Base-by-base conservation (phyloP, 2,888 invertebrate genomes). In the Drosophila longiperda region DNA sequence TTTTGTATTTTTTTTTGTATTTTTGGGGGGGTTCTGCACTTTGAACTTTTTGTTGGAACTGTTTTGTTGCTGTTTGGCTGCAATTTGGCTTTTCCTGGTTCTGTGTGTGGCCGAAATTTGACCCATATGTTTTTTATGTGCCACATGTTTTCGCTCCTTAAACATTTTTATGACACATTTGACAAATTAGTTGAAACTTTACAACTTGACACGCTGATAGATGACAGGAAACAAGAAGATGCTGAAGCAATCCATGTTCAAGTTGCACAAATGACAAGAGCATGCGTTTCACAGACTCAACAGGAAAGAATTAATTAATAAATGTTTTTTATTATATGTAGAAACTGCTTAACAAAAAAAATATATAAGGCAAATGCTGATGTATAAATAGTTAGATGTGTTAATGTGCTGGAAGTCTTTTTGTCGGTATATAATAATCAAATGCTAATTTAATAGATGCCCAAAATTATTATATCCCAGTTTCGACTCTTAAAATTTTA, bases 141-240 rank as follows among this genome's bases (percentile, higher is more conserved):
- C 23, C 53, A 52, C 32, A 55, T 63, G 57, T 55, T 64, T 40
- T 17, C 20, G 20, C 17, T 45, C 33, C 29, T 69, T 57, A 61
- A 73, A 61, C 70, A 57, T 59, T 68, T 85, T 89, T 68, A 89
- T 76, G 89, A 78, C 74, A 74, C 74, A 81, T 84, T 81, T 84
- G 87, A 86, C 89, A 87, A 86, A 89, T 89, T 89, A 74, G 89
- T 87, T 81, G 74, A 79, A 77, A 87, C 78, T 81, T 83, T 77
- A 83, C 77, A 67, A 60, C 77, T 77, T 60, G 71, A 62, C 65
- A 58, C 73, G 76, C 60, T 58, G 87, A 77, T 71, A 75, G 72
- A 78, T 45, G 45, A 23, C 15, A 15, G 4, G 15, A 23, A 15
- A 45, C 15, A 8, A 0, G 45, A 38, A 38, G 54, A 38, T 60